Evolutionary conservation across 2,797 vertebrate species (phyloP).

Genomic region (Eulemur coronatus): DNA sequence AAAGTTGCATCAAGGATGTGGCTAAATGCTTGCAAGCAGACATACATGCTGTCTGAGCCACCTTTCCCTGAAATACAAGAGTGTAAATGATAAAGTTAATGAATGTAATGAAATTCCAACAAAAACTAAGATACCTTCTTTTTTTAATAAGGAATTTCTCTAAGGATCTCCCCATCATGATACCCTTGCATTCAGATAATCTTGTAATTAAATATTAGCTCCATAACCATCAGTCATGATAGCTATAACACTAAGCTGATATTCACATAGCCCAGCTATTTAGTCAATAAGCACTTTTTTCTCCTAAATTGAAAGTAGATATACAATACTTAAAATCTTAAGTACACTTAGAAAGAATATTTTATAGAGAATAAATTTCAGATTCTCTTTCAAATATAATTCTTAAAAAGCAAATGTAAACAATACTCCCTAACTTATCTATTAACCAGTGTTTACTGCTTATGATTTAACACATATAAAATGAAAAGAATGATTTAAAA

Average conservation of each 20-base stretch:
- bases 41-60: slow-evolving; percentile 99
- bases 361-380: slow-evolving; percentile 20
- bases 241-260: neutral
- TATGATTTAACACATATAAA: slow-evolving; percentile 18
- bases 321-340: slow-evolving; percentile 28
- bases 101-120: slow-evolving; percentile 22
- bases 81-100: neutral
- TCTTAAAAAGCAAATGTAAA: neutral
- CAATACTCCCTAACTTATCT: neutral
- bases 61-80: slow-evolving; percentile 91
- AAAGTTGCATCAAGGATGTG: slow-evolving; percentile 95
- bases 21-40: slow-evolving; percentile 97
- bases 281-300: neutral
- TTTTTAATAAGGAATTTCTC: neutral
- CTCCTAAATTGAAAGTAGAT: neutral
- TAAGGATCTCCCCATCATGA: neutral
- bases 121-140: neutral
- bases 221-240: neutral
- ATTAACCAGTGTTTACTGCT: neutral
- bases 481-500: neutral
- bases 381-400: neutral
- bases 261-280: neutral
- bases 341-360: slow-evolving; percentile 15
- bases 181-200: neutral
- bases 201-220: neutral